Conservation (phyloP, 2,797 vertebrate species). For the Monodelphis domestica region DNA sequence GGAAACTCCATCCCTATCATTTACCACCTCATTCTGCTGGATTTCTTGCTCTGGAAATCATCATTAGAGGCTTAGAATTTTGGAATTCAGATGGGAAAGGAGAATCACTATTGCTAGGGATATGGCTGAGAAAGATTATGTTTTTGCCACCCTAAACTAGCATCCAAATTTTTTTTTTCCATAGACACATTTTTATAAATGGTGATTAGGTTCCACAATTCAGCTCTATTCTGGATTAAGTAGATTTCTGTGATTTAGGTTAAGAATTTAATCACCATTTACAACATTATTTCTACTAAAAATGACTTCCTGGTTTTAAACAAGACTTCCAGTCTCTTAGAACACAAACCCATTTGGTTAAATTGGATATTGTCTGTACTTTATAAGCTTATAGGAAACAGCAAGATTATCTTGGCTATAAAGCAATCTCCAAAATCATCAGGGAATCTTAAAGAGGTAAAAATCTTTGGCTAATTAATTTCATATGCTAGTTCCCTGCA, state of each 20-base stretch:
- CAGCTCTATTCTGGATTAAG: background rate
- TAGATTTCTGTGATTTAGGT: constrained; percentile 9
- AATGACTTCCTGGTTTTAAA: constrained; percentile 32
- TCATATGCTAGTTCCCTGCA: background rate
- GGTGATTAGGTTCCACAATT: background rate
- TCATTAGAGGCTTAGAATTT: background rate
- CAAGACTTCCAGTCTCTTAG: constrained; percentile 9
- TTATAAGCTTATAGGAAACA: background rate
- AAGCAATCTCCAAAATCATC: background rate
- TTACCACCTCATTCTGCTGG: background rate
- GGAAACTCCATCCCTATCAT: background rate
- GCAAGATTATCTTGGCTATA: background rate
- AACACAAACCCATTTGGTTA: background rate
- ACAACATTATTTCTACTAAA: constrained; percentile 9
- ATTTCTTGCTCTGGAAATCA: background rate
- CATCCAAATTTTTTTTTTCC: background rate
- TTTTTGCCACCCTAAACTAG: background rate
- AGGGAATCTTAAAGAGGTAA: background rate
- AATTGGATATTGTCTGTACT: background rate
- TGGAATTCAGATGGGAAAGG: background rate
- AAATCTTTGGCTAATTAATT: constrained; percentile 48
- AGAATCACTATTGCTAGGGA: background rate
- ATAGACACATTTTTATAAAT: constrained; percentile 1
- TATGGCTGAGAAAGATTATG: rapidly evolving
- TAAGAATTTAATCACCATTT: constrained; percentile 41